Evolutionary conservation across 1,140 invertebrate species (phyloP).

Genomic region (Neuroterus valhalla): DNA sequence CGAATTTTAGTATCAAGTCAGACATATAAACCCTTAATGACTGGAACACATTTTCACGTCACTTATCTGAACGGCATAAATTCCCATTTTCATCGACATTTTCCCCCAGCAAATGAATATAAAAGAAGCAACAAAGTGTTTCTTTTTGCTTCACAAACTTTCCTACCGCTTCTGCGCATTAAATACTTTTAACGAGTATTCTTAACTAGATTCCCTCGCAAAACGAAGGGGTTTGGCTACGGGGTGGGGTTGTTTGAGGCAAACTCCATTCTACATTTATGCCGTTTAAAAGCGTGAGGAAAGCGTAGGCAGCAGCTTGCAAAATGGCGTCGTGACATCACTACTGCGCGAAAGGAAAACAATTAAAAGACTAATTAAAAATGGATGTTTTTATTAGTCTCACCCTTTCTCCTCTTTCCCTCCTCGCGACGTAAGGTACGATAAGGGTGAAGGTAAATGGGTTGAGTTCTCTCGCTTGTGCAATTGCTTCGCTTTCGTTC

Average conservation of each 20-base stretch:
- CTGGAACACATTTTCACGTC: no score
- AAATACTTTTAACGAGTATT: slow-evolving; percentile 8
- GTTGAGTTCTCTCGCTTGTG: slow-evolving; percentile 42
- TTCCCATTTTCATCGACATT: no score
- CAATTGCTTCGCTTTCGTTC: slow-evolving; percentile 47
- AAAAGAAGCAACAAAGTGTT: no score
- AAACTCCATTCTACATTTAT: slow-evolving; percentile 19
- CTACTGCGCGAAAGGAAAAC: slow-evolving; percentile 39
- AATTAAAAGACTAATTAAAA: slow-evolving; percentile 58
- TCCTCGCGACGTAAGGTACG: not conserved
- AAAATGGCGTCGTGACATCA: slow-evolving; percentile 31
- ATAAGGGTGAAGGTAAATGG: slow-evolving; percentile 47
- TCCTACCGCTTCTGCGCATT: not conserved
- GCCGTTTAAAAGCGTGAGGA: not conserved
- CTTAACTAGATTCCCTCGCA: not conserved
- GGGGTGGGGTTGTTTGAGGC: not conserved
- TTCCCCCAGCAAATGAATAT: no score
- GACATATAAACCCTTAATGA: no score
- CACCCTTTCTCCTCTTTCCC: slow-evolving; percentile 1
- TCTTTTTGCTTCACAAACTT: not conserved
- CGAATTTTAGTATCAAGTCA: no score
- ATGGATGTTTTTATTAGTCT: slow-evolving; percentile 62
- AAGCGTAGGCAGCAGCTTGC: slow-evolving; percentile 11
- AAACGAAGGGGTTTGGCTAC: not conserved
- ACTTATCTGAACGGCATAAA: no score